Evolutionary conservation across 2,113 vertebrate genomes (phyloP), one percentile per base, ranked within the genome.

Genomic region (Callospermophilus lateralis): DNA sequence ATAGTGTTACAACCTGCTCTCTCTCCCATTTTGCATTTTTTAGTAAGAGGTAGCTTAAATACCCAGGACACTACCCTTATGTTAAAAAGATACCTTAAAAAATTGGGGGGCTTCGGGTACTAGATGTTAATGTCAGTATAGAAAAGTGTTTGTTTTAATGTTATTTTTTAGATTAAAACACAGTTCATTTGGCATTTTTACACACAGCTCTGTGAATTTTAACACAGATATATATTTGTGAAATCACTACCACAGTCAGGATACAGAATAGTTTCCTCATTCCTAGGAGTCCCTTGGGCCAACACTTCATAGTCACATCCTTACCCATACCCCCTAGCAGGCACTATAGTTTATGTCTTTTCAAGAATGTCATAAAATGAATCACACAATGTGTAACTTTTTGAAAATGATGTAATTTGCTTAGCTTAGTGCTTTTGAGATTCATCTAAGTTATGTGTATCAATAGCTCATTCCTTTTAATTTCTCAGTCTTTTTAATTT

Each of bases 161-260:
- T 73, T 32, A 15, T 79, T 70, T 28, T 95, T 93, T 73, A 90
- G 22, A 37, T 89, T 85, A 70, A 93, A 6, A 65, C 11, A 20
- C 9, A 94, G 4, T 73, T 78, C 79, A 84, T 34, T 39, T 79
- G 70, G 37, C 34, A 61, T 68, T 93, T 88, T 91, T 37, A 13
- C 89, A 13, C 28, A 65, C 11, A 92, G 34, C 39, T 78, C 53
- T 95, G 17, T 92, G 74, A 84, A 85, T 93, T 84, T 97, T 88
- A 90, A 74, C 32, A 51, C 28, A 55, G n/a, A 24, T 77, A 16
- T 61, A 5, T 84, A 37, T 86, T 80, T 78, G 53, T 48, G 19
- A 88, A 78, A 87, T 85, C 9, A 26, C 34, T 9, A 78, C 63
- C n/a, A 55, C 17, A 74, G 6, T 63, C 22, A 26, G 39, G 37